Percentiles rank a stretch among this genome's conserved stretches.
Evolutionary conservation across 2,113 vertebrate species (phyloP).

Genomic region (Vireo altiloquus): DNA sequence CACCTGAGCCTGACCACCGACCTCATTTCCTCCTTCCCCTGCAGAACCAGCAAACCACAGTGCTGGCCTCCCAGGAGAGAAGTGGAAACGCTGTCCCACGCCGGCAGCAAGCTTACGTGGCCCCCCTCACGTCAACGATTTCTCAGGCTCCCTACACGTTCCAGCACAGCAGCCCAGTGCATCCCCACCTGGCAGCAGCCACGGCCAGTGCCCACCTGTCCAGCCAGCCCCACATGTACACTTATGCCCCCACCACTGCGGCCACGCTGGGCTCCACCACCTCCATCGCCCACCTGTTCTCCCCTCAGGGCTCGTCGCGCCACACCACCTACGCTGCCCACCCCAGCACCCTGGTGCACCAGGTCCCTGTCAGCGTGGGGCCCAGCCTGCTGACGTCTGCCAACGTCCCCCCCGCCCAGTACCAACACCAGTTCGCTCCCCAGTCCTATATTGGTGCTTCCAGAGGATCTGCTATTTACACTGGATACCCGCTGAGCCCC

Average conservation of each 20-base stretch:
- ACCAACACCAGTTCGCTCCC: slow-evolving; percentile 83
- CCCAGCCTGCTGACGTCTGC: slow-evolving; percentile 81
- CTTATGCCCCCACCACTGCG: slow-evolving; percentile 88
- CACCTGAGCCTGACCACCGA: neutral
- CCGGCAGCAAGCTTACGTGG: slow-evolving; percentile 87
- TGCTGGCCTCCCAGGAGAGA: slow-evolving; percentile 83
- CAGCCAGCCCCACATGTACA: slow-evolving; percentile 88
- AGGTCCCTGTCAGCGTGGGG: slow-evolving; percentile 86
- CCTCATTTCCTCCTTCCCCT: slow-evolving; percentile 23
- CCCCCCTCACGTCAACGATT: slow-evolving; percentile 77
- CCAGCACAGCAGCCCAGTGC: slow-evolving; percentile 84
- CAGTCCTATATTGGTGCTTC: slow-evolving; percentile 82
- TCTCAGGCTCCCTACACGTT: slow-evolving; percentile 90
- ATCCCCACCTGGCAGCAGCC: slow-evolving; percentile 86
- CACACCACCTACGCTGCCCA: slow-evolving; percentile 80
- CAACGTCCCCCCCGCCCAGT: slow-evolving; percentile 81
- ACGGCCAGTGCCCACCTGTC: slow-evolving; percentile 75
- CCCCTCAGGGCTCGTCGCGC: slow-evolving; percentile 80
- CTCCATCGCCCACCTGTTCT: slow-evolving; percentile 90
- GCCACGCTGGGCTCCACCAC: slow-evolving; percentile 90
- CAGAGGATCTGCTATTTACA: slow-evolving; percentile 81
- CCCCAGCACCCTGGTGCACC: slow-evolving; percentile 86
- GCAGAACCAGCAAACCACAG: slow-evolving; percentile 85
- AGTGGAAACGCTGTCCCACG: slow-evolving; percentile 78
- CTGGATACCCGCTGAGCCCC: slow-evolving; percentile 85